A percentile compares a stretch with the other conserved stretches of the same genome.
phyloP scores from a whole-genome alignment of 2,113 vertebrate species.

The Myodes glareolus region DNA sequence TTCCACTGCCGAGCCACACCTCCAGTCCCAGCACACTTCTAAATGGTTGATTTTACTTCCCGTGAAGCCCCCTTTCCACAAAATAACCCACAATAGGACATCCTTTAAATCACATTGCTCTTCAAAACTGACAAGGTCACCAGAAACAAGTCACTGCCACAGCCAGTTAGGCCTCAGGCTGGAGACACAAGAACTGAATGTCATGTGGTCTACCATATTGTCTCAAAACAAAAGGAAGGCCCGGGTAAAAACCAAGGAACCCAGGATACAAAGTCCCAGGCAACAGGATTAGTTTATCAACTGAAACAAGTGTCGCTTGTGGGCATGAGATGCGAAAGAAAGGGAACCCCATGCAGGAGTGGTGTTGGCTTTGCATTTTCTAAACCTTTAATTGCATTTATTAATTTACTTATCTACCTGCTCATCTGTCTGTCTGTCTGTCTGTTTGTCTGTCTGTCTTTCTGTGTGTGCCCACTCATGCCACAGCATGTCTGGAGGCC shows the following conservation, averaged over 20 bases:
- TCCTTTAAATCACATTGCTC: not conserved
- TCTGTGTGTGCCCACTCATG: not conserved
- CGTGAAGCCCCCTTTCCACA: too few relatives aligned
- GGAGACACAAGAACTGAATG: not conserved
- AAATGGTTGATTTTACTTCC: not conserved
- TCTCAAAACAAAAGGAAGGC: not conserved
- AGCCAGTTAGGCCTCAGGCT: not conserved
- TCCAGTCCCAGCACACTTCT: not conserved
- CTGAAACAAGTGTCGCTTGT: not conserved
- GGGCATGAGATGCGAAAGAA: not conserved
- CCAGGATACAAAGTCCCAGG: not conserved
- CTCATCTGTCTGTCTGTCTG: not conserved
- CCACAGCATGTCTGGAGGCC: not conserved
- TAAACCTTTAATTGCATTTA: too few relatives aligned
- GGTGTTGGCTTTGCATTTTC: too few relatives aligned
- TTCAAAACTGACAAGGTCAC: not conserved
- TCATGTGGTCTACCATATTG: not conserved
- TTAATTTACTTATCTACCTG: not conserved
- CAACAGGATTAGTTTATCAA: not conserved
- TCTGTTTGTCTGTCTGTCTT: not conserved
- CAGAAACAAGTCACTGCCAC: not conserved
- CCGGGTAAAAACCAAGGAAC: not conserved
- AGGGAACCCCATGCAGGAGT: too few relatives aligned
- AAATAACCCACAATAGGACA: not conserved
- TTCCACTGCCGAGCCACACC: not conserved